These are phyloP conservation scores for Caenorhabditis imperialis DNA, from an alignment of 2,888 invertebrate species.

Conservation along the genomic window DNA sequence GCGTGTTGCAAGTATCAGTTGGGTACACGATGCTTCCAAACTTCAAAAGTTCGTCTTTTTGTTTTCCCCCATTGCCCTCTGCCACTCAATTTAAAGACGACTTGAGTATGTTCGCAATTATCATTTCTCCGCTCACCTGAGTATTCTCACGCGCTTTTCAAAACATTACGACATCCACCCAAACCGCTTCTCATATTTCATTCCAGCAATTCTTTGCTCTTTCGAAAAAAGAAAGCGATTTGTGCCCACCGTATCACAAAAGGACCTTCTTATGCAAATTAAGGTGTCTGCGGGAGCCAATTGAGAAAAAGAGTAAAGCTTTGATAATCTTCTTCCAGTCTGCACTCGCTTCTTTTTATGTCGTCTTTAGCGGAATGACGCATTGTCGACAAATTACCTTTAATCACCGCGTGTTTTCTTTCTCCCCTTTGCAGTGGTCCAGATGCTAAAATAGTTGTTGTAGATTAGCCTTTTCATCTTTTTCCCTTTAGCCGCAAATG, in stretches of 20 bases:
- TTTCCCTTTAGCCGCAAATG: not conserved
- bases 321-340: constrained; percentile 26
- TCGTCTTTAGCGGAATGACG: constrained; percentile 30
- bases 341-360: constrained; percentile 16
- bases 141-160: constrained; percentile 42
- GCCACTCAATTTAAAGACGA: too few relatives aligned
- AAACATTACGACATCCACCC: constrained; percentile 42
- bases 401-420: constrained; percentile 36
- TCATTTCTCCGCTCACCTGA: constrained; percentile 46
- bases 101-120: too few relatives aligned
- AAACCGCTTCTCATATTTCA: constrained; percentile 33
- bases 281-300: constrained; percentile 4
- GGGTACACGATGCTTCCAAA: too few relatives aligned
- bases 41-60: constrained; percentile 22
- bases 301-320: constrained; percentile 12
- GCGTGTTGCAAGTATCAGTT: constrained; percentile 34
- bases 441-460: constrained; percentile 17
- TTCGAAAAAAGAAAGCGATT: too few relatives aligned
- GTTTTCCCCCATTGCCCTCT: too few relatives aligned
- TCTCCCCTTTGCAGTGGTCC: constrained; percentile 17
- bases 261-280: constrained; percentile 39
- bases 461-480: constrained; percentile 27
- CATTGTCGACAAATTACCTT: constrained; percentile 30
- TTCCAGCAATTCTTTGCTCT: constrained; percentile 44
- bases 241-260: too few relatives aligned